phyloP scores from a whole-genome alignment of 2,113 vertebrate species.

The Oryctolagus cuniculus region mOryCun1.1 NC_091436.1:23077501-23078000 shows the following conservation, averaged over 20 bases:
- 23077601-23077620: neutral
- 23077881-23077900: neutral
- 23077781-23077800: neutral
- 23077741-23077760: neutral
- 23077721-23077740: neutral
- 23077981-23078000: neutral
- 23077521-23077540: neutral
- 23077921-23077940: neutral
- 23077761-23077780: neutral
- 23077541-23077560: neutral
- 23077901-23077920: neutral
- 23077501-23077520: neutral
- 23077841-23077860: neutral
- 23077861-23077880: neutral
- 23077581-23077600: neutral
- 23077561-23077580: neutral
- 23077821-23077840: neutral
- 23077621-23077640: neutral
- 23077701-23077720: accelerated
- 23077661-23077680: neutral
- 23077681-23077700: neutral
- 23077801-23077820: neutral
- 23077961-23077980: neutral
- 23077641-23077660: accelerated
- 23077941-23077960: neutral